Base-by-base conservation (phyloP, 2,797 vertebrate genomes). In the Uromys caudimaculatus region DNA sequence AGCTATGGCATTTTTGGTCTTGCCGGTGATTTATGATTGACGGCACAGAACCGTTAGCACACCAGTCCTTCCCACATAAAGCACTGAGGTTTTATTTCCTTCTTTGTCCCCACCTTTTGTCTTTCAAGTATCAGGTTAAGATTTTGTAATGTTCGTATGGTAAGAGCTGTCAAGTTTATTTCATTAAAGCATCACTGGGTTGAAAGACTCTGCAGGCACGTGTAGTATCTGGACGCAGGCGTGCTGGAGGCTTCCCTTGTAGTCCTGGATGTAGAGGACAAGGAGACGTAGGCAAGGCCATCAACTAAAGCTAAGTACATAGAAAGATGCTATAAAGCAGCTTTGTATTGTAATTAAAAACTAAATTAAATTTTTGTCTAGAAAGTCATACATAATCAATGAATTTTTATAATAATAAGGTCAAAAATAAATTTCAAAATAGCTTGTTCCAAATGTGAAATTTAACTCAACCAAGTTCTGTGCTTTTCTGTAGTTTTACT, bases 141-240 rank as follows among this genome's bases (percentile, higher is more conserved):
- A 41, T 97, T 97, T 98, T 97, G 75, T 86, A 94, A 52, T 95
- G 91, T 93, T 97, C 83, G 73, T 79, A 87, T 95, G 91, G 82
- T 60, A 27, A 86, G 67, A 92, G 96, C 92, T 91, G 58, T 95
- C 91, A 17, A n/a, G n/a, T 87, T 95, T 47, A 94, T 94, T 94
- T 97, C 71, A 79, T 76, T 94, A 90, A 95, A 89, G 35, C 69
- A 50, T 50, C 78, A 21, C 67, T 69, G 27, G 50, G 23, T 83
- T 93, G 24, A 60, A 91, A 38, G 95, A 85, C 73, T 38, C 60
- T 93, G 1, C 24, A 32, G 78, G 24, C 77, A 0, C 11, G 0
- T 24, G 6, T 21, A 13, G 9, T 67, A 8, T 82, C 54, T 92
- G 21, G 12, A 12, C 3, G 12, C 38, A 24, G 10, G 3, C 94